These are phyloP conservation scores for Cheiracanthium punctorium DNA, from an alignment of 2,888 invertebrate genomes.

Conservation along the genomic window DNA sequence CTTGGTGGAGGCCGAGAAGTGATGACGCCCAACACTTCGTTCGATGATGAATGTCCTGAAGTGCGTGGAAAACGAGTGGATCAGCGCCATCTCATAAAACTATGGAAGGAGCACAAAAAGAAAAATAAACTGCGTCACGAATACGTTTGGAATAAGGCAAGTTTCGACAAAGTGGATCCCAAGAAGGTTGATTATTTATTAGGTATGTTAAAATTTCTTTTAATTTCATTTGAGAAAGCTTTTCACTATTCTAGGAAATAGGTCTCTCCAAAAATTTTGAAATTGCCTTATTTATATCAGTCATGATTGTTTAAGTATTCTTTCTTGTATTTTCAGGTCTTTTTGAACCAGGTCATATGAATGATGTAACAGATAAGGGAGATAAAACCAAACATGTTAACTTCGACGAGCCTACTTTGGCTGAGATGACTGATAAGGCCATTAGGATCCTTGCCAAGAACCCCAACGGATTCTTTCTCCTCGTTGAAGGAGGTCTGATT, in stretches of 20 bases:
- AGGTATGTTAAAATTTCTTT: no score
- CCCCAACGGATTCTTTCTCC: conserved; percentile 84
- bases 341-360: conserved; percentile 82
- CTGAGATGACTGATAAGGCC: conserved; percentile 87
- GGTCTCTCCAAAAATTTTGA: no score
- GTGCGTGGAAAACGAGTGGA: conserved; percentile 80
- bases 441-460: conserved; percentile 82
- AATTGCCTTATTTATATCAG: no score
- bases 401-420: conserved; percentile 81
- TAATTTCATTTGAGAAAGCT: no score
- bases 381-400: conserved; percentile 77
- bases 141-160: conserved; percentile 80
- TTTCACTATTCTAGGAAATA: no score
- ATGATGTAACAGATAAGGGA: conserved; percentile 82
- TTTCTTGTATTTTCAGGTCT: conserved; percentile 78
- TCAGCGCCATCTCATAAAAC: conserved; percentile 81
- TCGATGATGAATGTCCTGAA: conserved; percentile 80
- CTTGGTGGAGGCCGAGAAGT: conserved; percentile 85
- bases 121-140: conserved; percentile 75
- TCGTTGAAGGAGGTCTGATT: conserved; percentile 78
- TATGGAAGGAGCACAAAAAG: conserved; percentile 79
- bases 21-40: conserved; percentile 80
- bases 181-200: conserved; percentile 82
- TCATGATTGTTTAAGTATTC: no score
- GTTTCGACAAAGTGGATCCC: conserved; percentile 79